Conservation (phyloP, 2,797 vertebrate species). For the Pseudomugil gertrudae region DNA sequence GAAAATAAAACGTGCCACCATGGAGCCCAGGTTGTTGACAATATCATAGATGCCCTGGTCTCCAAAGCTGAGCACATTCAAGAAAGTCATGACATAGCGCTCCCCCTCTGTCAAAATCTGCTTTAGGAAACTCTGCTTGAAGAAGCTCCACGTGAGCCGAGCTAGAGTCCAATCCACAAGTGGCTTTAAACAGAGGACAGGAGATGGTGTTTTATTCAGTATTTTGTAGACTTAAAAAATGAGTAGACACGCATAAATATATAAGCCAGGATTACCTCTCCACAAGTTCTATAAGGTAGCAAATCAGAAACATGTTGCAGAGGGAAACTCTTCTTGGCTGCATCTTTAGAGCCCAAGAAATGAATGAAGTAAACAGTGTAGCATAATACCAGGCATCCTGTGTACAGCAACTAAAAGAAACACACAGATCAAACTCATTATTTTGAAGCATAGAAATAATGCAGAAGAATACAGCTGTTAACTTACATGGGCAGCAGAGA, state of each 20-base stretch:
- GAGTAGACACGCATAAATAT: background rate
- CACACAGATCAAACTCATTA: constrained; percentile 12
- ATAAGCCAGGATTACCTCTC: constrained; percentile 71
- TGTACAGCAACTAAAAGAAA: constrained; percentile 86
- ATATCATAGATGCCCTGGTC: constrained; percentile 97
- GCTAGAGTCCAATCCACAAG: constrained; percentile 90
- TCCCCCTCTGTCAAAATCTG: constrained; percentile 98
- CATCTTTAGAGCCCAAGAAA: constrained; percentile 88
- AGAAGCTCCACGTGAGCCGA: constrained; percentile 95
- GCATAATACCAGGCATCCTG: constrained; percentile 87
- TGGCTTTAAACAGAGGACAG: constrained; percentile 71
- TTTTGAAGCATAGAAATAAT: constrained; percentile 5
- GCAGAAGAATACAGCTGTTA: background rate
- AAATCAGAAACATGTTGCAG: constrained; percentile 82
- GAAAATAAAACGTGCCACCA: constrained; percentile 96
- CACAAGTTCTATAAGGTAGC: constrained; percentile 80
- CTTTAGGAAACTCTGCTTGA: constrained; percentile 97
- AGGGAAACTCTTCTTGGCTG: constrained; percentile 86
- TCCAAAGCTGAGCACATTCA: constrained; percentile 96
- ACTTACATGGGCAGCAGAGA: constrained; percentile 91
- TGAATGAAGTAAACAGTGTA: constrained; percentile 87
- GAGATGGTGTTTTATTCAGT: background rate
- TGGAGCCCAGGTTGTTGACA: constrained; percentile 96
- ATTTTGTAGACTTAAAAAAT: constrained; percentile 8
- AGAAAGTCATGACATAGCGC: constrained; percentile 97